Conservation (phyloP, 2,113 vertebrate genomes). For the Piaya cayana region DNA sequence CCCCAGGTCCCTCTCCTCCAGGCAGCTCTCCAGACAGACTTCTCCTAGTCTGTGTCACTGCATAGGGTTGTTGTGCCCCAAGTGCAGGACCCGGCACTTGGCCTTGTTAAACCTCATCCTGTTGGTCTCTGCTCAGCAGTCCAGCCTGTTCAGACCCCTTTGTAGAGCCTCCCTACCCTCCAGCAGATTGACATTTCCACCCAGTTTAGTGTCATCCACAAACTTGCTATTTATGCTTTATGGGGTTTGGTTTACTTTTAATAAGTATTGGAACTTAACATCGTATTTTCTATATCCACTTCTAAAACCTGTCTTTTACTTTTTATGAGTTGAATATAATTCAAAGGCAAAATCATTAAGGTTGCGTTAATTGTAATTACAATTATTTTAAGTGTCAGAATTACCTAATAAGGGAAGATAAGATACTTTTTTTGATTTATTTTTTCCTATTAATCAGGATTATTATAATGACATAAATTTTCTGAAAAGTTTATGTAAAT, state of each 20-base stretch:
- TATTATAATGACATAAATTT: background rate
- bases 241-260: background rate
- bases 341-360: background rate
- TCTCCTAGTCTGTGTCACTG: too few species aligned
- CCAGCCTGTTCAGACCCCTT: too few species aligned
- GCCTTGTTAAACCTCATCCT: too few species aligned
- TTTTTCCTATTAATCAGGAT: background rate
- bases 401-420: background rate
- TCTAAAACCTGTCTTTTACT: background rate
- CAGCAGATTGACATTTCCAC: too few species aligned
- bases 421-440: background rate
- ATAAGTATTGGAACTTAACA: background rate
- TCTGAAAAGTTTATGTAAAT: background rate
- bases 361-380: background rate
- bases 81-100: too few species aligned
- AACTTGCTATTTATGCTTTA: constrained; percentile 19
- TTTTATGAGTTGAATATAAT: background rate
- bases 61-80: too few species aligned
- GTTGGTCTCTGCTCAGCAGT: too few species aligned
- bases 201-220: too few species aligned
- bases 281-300: background rate
- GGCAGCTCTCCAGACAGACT: too few species aligned
- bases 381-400: background rate
- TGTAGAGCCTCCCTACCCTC: too few species aligned
- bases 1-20: too few species aligned